These are phyloP conservation scores for Panagrolaimus sp. DNA, from an alignment of 1,140 invertebrate species.

Conservation along the genomic window DNA sequence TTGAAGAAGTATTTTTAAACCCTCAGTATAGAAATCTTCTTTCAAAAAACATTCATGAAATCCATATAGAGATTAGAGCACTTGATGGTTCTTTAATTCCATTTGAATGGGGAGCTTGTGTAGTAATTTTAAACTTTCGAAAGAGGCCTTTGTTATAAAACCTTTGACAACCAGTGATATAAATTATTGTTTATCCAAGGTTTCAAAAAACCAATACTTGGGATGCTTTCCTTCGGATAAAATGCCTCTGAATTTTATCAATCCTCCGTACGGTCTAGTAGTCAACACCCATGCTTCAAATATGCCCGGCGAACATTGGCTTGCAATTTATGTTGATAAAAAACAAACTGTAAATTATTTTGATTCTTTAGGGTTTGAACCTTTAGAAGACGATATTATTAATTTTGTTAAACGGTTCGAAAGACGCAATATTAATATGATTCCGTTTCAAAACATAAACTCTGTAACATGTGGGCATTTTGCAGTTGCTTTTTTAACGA, in stretches of 20 bases:
- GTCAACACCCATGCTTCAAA: background rate
- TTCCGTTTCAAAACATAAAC: too few species aligned
- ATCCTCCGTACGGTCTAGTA: background rate
- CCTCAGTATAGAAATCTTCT: slow-evolving; percentile 3
- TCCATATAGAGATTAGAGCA: background rate
- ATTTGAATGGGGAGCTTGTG: background rate
- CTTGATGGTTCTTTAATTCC: background rate
- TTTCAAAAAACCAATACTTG: background rate
- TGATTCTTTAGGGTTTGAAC: slow-evolving; percentile 8
- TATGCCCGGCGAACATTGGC: background rate
- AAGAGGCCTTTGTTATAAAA: background rate
- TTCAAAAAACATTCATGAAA: background rate
- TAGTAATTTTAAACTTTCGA: background rate
- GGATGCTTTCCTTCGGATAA: background rate
- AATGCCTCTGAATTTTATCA: background rate
- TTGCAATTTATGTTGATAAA: background rate
- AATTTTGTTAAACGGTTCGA: too few species aligned
- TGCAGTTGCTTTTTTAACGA: too few species aligned
- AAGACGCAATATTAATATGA: too few species aligned
- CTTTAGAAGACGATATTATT: too few species aligned
- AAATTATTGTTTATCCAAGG: background rate
- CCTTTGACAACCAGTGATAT: background rate
- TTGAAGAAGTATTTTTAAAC: slow-evolving; percentile 5
- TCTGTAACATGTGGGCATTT: too few species aligned
- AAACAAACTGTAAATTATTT: background rate